Percentiles rank a stretch among this genome's conserved stretches.
phyloP scores from a whole-genome alignment of 92 coral and sea anemone species.

The Epizoanthus rinbou region DNA sequence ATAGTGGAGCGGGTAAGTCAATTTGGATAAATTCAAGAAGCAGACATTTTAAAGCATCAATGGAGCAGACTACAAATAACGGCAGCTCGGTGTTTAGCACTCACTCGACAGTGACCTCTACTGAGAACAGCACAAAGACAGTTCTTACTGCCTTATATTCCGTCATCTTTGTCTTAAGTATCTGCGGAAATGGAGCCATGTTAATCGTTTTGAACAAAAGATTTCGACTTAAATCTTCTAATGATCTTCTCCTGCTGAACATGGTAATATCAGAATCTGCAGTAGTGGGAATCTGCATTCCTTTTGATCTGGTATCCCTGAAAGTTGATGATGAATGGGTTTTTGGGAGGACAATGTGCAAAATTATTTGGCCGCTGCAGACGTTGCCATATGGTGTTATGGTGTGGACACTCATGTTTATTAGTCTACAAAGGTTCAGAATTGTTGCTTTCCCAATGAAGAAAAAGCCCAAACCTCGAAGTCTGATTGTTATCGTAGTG shows the following conservation, averaged over 20 bases:
- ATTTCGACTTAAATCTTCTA: slow-evolving; percentile 58
- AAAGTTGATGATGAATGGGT: slow-evolving; percentile 58
- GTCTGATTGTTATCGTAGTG: slow-evolving; percentile 32
- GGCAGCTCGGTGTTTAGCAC: background rate
- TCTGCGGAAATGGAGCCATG: slow-evolving; percentile 75
- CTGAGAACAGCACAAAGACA: background rate
- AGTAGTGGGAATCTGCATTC: slow-evolving; percentile 68
- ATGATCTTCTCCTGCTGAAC: slow-evolving; percentile 63
- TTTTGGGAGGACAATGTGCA: slow-evolving; percentile 72
- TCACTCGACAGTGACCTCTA: background rate
- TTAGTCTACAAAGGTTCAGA: slow-evolving; percentile 71
- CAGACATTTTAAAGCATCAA: background rate
- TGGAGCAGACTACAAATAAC: background rate
- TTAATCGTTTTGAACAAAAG: slow-evolving; percentile 56
- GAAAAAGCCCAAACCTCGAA: slow-evolving; percentile 23
- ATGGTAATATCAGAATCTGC: slow-evolving; percentile 77
- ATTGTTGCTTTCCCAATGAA: slow-evolving; percentile 60
- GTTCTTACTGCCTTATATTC: slow-evolving; percentile 37
- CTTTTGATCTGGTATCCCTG: slow-evolving; percentile 63
- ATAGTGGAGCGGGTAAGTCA: no score
- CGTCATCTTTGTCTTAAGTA: slow-evolving; percentile 61
- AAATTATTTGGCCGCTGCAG: slow-evolving; percentile 75
- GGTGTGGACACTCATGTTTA: slow-evolving; percentile 65
- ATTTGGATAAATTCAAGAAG: no score
- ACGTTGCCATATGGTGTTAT: slow-evolving; percentile 74